These are phyloP conservation scores for Ptiloglossa arizonensis DNA, from an alignment of 1,140 invertebrate genomes.

Conservation along the genomic window DNA sequence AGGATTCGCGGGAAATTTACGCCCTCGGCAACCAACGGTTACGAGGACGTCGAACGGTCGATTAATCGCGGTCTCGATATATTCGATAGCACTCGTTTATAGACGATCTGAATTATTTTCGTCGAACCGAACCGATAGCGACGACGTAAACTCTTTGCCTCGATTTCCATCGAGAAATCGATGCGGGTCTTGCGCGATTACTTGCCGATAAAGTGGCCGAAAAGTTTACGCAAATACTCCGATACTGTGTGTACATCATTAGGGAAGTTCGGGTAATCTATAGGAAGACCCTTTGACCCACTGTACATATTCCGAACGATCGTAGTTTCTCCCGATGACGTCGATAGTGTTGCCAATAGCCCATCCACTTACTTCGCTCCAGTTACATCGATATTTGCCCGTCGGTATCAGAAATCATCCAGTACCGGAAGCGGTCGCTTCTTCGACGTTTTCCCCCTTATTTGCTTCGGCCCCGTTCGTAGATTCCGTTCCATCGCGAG, in stretches of 20 bases:
- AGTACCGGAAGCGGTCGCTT: not conserved
- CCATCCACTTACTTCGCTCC: conserved; percentile 3
- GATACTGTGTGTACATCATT: not conserved
- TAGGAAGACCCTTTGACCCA: not conserved
- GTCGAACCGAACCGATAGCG: no score
- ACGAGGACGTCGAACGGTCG: no score
- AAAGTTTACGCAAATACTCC: no score
- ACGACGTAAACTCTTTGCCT: no score
- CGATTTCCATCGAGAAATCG: no score
- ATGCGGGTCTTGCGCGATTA: no score
- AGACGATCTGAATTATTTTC: no score
- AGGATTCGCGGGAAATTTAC: no score
- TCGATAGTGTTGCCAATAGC: conserved; percentile 2
- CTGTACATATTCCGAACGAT: not conserved
- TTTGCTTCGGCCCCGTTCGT: not conserved
- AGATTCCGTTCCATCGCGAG: not conserved
- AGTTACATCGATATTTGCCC: conserved; percentile 4
- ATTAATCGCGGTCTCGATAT: no score
- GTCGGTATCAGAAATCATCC: not conserved
- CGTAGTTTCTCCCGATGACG: not conserved
- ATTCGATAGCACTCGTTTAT: no score
- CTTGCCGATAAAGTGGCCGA: no score
- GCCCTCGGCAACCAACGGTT: no score
- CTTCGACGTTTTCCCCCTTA: not conserved
- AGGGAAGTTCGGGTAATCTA: not conserved